These are phyloP conservation scores for Microplitis manilae DNA, from an alignment of 2,888 invertebrate species.

Conservation along the genomic window DNA sequence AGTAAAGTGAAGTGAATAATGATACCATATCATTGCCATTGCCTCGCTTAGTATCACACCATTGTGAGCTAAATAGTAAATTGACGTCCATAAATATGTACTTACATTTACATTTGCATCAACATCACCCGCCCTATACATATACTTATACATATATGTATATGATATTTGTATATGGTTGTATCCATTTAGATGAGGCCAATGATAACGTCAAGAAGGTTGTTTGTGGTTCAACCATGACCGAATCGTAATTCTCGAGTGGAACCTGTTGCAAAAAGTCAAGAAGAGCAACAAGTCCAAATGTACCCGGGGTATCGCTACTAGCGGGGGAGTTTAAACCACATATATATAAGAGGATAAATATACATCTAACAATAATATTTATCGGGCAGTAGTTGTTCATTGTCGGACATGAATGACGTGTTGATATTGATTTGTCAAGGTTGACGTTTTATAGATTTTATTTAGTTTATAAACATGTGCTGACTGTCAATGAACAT, in stretches of 20 bases:
- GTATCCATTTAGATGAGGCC: not conserved
- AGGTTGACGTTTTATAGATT: not conserved
- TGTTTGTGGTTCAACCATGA: constrained; percentile 23
- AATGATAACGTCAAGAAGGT: constrained; percentile 21
- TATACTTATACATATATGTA: not conserved
- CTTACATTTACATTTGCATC: not conserved
- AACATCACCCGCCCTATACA: no score
- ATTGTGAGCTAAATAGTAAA: constrained; percentile 14
- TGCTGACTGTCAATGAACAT: not conserved
- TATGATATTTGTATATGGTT: not conserved
- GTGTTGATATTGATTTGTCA: not conserved
- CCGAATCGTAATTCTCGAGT: constrained; percentile 32
- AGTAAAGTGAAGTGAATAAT: not conserved
- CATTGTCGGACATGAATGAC: not conserved
- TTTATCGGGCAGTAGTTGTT: not conserved
- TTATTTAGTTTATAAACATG: not conserved
- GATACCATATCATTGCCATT: constrained; percentile 3
- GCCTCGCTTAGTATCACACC: not conserved
- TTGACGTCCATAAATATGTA: constrained; percentile 1
- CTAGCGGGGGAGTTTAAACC: constrained; percentile 18
- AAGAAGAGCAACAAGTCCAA: constrained; percentile 47
- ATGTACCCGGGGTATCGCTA: constrained; percentile 11
- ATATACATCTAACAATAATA: not conserved
- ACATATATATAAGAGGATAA: not conserved
- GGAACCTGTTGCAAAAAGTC: constrained; percentile 50